These are phyloP conservation scores for Tupaia chinensis DNA, from an alignment of 2,113 vertebrate species.

Conservation along the genomic window DNA sequence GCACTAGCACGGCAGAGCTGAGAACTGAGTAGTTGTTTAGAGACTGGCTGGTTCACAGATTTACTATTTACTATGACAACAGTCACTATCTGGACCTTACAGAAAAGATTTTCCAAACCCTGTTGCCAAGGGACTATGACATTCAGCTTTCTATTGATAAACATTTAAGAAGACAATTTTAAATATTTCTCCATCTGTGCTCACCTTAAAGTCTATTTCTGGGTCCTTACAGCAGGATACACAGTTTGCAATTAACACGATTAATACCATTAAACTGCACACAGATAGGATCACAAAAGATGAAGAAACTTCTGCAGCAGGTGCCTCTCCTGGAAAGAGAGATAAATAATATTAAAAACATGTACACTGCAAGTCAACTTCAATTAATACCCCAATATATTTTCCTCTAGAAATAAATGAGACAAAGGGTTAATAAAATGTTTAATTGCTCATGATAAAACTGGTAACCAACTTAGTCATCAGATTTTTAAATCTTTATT, in stretches of 20 bases:
- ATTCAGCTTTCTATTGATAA: background rate
- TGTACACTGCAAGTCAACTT: background rate
- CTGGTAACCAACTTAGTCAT: background rate
- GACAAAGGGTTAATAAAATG: background rate
- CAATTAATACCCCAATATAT: background rate
- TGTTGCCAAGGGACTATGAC: background rate
- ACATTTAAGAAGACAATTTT: background rate
- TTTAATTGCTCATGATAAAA: background rate
- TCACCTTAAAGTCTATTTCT: conserved; percentile 99
- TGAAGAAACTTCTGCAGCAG: conserved; percentile 84
- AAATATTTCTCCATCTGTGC: conserved; percentile 14
- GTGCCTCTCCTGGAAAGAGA: conserved; percentile 85
- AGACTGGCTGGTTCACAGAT: background rate
- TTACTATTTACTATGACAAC: background rate
- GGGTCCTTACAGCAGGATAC: conserved; percentile 97
- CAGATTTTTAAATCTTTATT: background rate
- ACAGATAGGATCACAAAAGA: conserved; percentile 91
- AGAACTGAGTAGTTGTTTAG: background rate
- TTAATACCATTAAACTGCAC: conserved; percentile 89
- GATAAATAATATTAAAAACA: background rate
- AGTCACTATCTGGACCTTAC: background rate
- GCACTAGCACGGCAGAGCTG: background rate
- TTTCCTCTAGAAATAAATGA: conserved; percentile 1
- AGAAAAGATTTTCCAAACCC: background rate
- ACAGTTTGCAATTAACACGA: conserved; percentile 93